Evolutionary conservation across 64 coral and sea anemone species (phyloP), one percentile per base, ranked within the genome.

Genomic region (Astreopora myriophthalma): DNA sequence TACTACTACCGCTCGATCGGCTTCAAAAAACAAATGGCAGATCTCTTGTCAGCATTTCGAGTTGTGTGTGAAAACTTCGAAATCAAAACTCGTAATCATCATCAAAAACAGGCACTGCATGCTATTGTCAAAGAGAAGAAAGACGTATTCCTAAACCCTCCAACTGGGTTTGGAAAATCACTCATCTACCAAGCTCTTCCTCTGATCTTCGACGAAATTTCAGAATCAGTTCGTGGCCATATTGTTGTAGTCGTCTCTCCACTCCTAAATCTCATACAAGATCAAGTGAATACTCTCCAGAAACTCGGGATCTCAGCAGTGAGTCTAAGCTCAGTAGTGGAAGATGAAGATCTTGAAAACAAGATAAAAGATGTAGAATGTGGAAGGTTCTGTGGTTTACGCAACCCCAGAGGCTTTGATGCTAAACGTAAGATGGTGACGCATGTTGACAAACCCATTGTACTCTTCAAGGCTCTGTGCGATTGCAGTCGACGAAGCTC

Each of bases 401-500:
- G 71, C 46, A 11, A 75, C 86, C 13, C 86, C 85, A 44, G 67
- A 57, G 36, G 85, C 37, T 22, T 73, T 28, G n/a, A 29, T 85
- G 17, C 34, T 34, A 30, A 73, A 58, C 85, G 12, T 57, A 25
- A 62, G 51, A 57, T 82, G 80, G 23, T 51, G 80, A 17, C 22
- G n/a, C n/a, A 85, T 82, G 78, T 60, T 82, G 5, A 26, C 51
- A 13, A 31, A 11, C 26, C 51, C 5, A 6, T 1, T 57, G 23
- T 82, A 55, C 1, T 55, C 49, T 55, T 14, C 48, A 52, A 52
- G 48, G 48, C 48, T 52, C 48, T 52, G 48, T 82, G 48, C 78
- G 25, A n/a, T 82, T 23, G 46, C 78, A 34, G 26, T 82, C 29
- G 78, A 82, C 44, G 78, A 82, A 82, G 78, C 78, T 30, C 78